Percentiles rank a stretch among this genome's conserved stretches.
These are phyloP conservation scores for Encarsia formosa DNA, from an alignment of 2,888 invertebrate species.

Conservation along the genomic window DNA sequence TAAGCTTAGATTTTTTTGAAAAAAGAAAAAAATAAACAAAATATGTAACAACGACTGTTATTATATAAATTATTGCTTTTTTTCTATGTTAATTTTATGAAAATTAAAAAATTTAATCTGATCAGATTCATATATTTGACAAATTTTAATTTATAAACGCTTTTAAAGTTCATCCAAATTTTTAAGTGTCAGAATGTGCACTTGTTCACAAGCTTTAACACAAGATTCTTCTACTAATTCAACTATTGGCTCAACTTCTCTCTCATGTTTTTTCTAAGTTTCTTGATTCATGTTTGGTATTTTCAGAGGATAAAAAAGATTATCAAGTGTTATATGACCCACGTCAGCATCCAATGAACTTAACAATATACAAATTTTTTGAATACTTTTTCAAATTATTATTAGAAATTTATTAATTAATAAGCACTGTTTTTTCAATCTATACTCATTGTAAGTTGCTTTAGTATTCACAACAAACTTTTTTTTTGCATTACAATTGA, in stretches of 20 bases:
- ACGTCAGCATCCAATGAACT: not conserved
- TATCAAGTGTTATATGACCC: not conserved
- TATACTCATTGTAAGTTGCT: not conserved
- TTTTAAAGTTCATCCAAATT: not conserved
- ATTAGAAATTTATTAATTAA: not conserved
- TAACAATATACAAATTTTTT: not conserved
- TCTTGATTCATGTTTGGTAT: not conserved
- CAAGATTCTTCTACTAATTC: not conserved
- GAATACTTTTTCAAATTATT: not conserved
- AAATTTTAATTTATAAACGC: too few species aligned
- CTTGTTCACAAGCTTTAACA: not conserved
- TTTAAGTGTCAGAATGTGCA: not conserved
- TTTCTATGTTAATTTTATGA: too few species aligned
- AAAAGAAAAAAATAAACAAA: too few species aligned
- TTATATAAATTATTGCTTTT: too few species aligned
- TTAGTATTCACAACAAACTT: not conserved
- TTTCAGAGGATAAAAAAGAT: not conserved
- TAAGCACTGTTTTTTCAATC: not conserved
- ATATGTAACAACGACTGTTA: too few species aligned
- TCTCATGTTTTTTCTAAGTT: not conserved
- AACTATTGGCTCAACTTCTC: not conserved
- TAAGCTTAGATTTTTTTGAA: too few species aligned
- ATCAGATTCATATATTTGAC: too few species aligned
- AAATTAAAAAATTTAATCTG: too few species aligned
- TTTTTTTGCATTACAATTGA: not conserved